A percentile compares a stretch with the other conserved stretches of the same genome.
Evolutionary conservation across 2,797 vertebrate species (phyloP).

Genomic region (Staurois parvus): DNA sequence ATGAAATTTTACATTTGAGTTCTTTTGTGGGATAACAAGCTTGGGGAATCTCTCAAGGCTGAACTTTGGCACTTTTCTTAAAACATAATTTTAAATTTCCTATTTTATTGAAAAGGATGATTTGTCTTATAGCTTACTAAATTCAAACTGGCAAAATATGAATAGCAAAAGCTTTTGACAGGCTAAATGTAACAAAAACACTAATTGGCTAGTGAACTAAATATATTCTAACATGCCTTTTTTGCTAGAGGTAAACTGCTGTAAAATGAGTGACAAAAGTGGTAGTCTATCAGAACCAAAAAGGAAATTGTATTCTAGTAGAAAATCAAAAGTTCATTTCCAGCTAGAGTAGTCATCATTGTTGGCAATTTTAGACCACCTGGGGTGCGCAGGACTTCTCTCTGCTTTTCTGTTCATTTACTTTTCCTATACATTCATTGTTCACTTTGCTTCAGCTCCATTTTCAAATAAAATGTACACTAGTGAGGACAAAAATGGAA

Average conservation of each 20-base stretch:
- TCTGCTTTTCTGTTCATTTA: constrained; percentile 4
- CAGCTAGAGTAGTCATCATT: constrained; percentile 46
- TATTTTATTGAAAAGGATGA: background rate
- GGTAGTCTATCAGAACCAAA: constrained; percentile 30
- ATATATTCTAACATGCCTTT: constrained; percentile 29
- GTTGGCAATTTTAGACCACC: constrained; percentile 49
- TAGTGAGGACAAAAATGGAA: background rate
- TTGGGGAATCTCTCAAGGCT: background rate
- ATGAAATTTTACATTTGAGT: too few relatives aligned
- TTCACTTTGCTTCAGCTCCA: background rate
- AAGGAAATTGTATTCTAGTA: constrained; percentile 46
- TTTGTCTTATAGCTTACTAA: background rate
- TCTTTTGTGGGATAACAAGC: too few relatives aligned
- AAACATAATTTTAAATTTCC: background rate
- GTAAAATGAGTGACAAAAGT: constrained; percentile 40
- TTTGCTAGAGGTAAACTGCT: constrained; percentile 24
- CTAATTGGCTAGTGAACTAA: constrained; percentile 22
- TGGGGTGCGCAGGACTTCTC: constrained; percentile 19
- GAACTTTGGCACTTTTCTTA: background rate
- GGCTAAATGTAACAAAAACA: constrained; percentile 35
- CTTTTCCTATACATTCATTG: background rate
- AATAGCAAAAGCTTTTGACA: constrained; percentile 6
- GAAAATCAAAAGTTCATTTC: constrained; percentile 58
- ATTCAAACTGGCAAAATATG: background rate
- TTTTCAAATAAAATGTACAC: background rate